These are phyloP conservation scores for Musca vetustissima DNA, from an alignment of 1,140 invertebrate species.

Conservation along the genomic window DNA sequence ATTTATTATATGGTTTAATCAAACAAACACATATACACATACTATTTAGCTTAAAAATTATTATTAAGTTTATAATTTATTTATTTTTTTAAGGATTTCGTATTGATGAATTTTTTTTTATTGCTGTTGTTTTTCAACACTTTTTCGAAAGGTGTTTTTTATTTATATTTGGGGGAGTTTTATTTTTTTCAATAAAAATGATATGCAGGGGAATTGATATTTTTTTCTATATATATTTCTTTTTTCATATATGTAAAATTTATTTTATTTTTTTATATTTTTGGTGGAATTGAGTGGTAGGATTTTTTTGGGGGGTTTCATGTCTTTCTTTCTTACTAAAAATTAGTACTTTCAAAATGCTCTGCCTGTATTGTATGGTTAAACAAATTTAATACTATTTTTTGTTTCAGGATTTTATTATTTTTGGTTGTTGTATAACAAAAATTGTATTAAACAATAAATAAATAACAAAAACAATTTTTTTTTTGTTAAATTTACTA, in stretches of 20 bases:
- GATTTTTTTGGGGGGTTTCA: conserved; percentile 12
- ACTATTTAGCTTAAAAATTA: not conserved
- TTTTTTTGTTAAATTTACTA: no score
- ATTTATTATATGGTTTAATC: not conserved
- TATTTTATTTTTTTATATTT: not conserved
- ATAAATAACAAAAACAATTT: no score
- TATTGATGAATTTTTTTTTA: not conserved
- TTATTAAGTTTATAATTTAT: not conserved
- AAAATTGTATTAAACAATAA: no score
- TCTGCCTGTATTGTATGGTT: conserved; percentile 8
- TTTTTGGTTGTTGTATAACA: no score
- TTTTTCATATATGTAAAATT: not conserved
- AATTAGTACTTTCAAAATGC: conserved; percentile 20
- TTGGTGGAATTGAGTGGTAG: no score
- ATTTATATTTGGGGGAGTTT: not conserved
- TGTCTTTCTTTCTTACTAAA: not conserved
- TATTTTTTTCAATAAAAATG: conserved; percentile 13
- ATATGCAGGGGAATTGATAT: conserved; percentile 19
- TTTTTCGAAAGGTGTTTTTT: not conserved
- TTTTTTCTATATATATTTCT: no score
- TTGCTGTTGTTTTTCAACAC: conserved; percentile 10
- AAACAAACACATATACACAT: not conserved
- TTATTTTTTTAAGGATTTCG: not conserved
- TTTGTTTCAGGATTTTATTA: no score
- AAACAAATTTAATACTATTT: no score